A percentile compares a stretch with the other conserved stretches of the same genome.
These are phyloP conservation scores for Melanostoma scalare DNA, from an alignment of 2,888 invertebrate genomes.

Conservation along the genomic window DNA sequence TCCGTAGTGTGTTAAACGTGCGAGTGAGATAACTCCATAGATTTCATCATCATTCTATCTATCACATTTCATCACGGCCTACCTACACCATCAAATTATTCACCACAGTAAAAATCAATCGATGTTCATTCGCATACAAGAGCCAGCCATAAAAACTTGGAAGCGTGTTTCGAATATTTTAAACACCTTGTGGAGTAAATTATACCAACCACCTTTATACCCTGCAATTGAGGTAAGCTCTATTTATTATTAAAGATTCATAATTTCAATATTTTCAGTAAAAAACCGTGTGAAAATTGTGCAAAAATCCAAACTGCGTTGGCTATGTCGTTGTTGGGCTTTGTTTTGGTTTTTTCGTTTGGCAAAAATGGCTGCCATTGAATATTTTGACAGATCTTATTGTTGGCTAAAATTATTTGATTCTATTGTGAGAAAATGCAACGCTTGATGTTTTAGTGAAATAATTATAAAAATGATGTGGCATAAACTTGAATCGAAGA, in stretches of 20 bases:
- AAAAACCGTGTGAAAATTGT: conserved; percentile 23
- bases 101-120: conserved; percentile 74
- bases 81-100: conserved; percentile 45
- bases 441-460: background rate
- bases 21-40: conserved; percentile 49
- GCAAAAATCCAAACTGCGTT: conserved; percentile 9
- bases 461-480: too few species aligned
- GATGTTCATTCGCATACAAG: conserved; percentile 83
- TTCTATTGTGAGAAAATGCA: background rate
- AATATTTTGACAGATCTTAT: conserved; percentile 31
- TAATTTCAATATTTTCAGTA: conserved; percentile 28
- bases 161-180: conserved; percentile 86
- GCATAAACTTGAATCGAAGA: too few species aligned
- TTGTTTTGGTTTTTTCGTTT: conserved; percentile 65
- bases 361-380: conserved; percentile 71
- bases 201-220: conserved; percentile 76
- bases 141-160: conserved; percentile 88
- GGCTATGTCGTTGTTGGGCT: conserved; percentile 57
- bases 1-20: conserved; percentile 24
- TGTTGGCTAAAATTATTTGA: background rate
- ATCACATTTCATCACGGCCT: conserved; percentile 24
- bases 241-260: background rate
- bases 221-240: conserved; percentile 79
- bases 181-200: conserved; percentile 85
- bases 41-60: conserved; percentile 7